Evolutionary conservation across 2,888 invertebrate genomes (phyloP).

Genomic region (Busseola fusca): DNA sequence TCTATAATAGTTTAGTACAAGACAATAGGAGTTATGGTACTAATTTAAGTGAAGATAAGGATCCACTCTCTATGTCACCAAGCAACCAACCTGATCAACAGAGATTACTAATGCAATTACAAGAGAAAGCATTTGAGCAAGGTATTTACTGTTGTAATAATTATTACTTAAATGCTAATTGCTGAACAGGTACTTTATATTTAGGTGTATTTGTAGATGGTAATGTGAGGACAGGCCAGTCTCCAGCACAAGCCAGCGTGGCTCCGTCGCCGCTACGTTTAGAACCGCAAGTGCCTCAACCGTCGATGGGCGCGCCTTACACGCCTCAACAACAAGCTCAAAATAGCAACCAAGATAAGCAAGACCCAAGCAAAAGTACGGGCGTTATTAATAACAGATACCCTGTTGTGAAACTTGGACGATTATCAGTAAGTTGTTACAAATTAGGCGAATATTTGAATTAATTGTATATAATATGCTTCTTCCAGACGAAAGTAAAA

Average conservation of each 20-base stretch:
- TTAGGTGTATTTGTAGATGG: slow-evolving; percentile 72
- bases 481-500: background rate
- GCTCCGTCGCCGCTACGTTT: slow-evolving; percentile 88
- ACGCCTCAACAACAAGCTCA: slow-evolving; percentile 70
- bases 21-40: slow-evolving; percentile 82
- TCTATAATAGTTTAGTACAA: slow-evolving; percentile 83
- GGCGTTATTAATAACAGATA: slow-evolving; percentile 78
- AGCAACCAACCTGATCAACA: slow-evolving; percentile 79
- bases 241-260: slow-evolving; percentile 90
- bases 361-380: slow-evolving; percentile 76
- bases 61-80: slow-evolving; percentile 86
- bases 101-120: slow-evolving; percentile 76
- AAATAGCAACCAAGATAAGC: slow-evolving; percentile 74
- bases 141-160: slow-evolving; percentile 66
- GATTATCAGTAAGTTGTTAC: slow-evolving; percentile 81
- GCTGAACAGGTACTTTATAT: background rate
- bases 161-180: background rate
- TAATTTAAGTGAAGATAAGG: slow-evolving; percentile 82
- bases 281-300: slow-evolving; percentile 87
- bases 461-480: background rate
- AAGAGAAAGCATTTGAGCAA: slow-evolving; percentile 83
- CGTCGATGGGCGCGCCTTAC: slow-evolving; percentile 85
- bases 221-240: slow-evolving; percentile 87
- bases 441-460: background rate
- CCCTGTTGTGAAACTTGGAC: slow-evolving; percentile 86